Evolutionary conservation across 2,888 invertebrate species (phyloP).

Genomic region (Helobdella robusta): DNA sequence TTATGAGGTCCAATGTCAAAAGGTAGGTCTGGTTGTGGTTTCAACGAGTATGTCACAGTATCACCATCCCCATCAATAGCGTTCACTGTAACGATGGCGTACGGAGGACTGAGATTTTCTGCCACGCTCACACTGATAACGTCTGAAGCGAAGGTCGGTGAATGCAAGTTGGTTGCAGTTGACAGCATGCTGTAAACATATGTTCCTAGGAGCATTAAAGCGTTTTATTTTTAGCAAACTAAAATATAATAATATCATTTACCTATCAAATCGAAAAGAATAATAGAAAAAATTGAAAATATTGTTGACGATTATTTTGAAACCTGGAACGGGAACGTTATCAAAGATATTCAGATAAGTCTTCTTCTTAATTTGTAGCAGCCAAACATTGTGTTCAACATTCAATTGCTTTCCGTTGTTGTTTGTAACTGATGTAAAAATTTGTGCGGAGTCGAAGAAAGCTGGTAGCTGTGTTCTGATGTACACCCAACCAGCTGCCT

Average conservation of each 20-base stretch:
- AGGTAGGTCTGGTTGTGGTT: constrained; percentile 7
- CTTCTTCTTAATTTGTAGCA: constrained; percentile 17
- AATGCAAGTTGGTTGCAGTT: not conserved
- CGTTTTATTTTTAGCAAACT: too few species aligned
- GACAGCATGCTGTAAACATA: constrained; percentile 21
- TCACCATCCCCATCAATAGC: constrained; percentile 13
- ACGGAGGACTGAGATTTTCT: constrained; percentile 9
- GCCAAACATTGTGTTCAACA: constrained; percentile 25
- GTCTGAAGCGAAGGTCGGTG: constrained; percentile 10
- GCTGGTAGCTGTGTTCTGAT: constrained; percentile 12
- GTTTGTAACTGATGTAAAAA: constrained; percentile 16
- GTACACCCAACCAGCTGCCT: constrained; percentile 24
- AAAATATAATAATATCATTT: too few species aligned
- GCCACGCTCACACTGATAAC: constrained; percentile 16
- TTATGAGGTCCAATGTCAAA: constrained; percentile 18
- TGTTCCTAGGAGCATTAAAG: too few species aligned
- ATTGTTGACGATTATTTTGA: too few species aligned
- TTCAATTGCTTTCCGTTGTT: constrained; percentile 6
- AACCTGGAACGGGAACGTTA: constrained; percentile 10
- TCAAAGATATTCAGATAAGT: constrained; percentile 26
- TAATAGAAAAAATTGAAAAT: too few species aligned
- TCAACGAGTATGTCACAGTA: too few species aligned
- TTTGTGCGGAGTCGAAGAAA: not conserved
- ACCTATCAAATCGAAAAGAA: too few species aligned
- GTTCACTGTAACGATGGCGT: not conserved